Conservation (phyloP, 92 coral and sea anemone genomes). For the Paramuricea clavata region DNA sequence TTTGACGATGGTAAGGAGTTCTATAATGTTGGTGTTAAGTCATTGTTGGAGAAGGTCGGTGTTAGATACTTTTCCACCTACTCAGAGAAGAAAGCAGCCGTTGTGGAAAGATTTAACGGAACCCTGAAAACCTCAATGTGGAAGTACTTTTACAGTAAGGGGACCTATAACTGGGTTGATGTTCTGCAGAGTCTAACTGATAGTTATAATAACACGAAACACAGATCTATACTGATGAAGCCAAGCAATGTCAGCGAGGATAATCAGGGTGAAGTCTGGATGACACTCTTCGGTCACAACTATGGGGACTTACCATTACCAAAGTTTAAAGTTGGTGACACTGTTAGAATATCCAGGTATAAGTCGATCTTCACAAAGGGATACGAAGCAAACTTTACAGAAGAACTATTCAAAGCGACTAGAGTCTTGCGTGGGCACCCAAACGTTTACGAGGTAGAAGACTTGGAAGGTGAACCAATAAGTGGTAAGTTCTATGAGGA, state of each 20-base stretch:
- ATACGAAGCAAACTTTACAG: too few relatives aligned
- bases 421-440: slow-evolving; percentile 44
- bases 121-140: slow-evolving; percentile 39
- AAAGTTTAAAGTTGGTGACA: slow-evolving; percentile 37
- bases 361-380: too few relatives aligned
- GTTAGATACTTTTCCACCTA: background rate
- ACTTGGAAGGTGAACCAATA: slow-evolving; percentile 32
- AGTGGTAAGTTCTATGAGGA: slow-evolving; percentile 43
- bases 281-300: slow-evolving; percentile 15
- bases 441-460: slow-evolving; percentile 35
- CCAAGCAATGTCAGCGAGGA: slow-evolving; percentile 13
- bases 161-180: too few relatives aligned
- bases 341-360: slow-evolving; percentile 25
- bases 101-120: slow-evolving; percentile 21
- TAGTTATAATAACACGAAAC: too few relatives aligned
- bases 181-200: too few relatives aligned
- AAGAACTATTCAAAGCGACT: background rate
- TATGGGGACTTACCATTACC: slow-evolving; percentile 7
- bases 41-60: background rate
- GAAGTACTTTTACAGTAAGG: slow-evolving; percentile 45
- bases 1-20: too few relatives aligned
- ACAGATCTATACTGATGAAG: slow-evolving; percentile 38
- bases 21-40: too few relatives aligned
- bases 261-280: slow-evolving; percentile 21
- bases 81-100: slow-evolving; percentile 19